Evolutionary conservation across 2,888 invertebrate species (phyloP).

Genomic region (Gari tellinella): DNA sequence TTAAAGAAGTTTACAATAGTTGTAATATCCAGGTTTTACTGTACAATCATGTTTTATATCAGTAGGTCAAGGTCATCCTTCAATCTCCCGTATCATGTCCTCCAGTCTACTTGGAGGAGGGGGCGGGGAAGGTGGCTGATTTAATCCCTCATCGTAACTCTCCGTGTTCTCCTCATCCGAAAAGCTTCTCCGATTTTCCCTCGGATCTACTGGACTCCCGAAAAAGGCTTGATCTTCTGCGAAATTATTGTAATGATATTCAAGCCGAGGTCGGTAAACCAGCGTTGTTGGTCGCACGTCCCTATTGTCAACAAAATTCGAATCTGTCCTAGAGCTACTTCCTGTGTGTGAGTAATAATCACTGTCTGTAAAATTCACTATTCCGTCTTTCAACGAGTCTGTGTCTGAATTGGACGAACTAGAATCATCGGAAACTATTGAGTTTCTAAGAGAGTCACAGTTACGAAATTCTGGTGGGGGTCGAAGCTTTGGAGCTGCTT

Average conservation of each 20-base stretch:
- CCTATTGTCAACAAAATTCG: slow-evolving; percentile 10
- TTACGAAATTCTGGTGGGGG: slow-evolving; percentile 77
- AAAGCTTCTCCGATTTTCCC: slow-evolving; percentile 41
- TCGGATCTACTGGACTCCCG: slow-evolving; percentile 42
- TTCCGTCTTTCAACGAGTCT: slow-evolving; percentile 57
- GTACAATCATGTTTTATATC: too few relatives aligned
- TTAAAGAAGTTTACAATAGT: too few relatives aligned
- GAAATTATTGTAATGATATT: slow-evolving; percentile 57
- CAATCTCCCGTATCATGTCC: slow-evolving; percentile 17
- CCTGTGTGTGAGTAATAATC: slow-evolving; percentile 76
- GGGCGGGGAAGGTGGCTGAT: slow-evolving; percentile 60
- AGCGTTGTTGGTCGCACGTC: slow-evolving; percentile 16
- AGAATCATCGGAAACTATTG: slow-evolving; percentile 65
- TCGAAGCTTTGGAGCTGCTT: slow-evolving; percentile 70
- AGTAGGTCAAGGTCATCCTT: too few relatives aligned
- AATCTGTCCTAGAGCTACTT: slow-evolving; percentile 58
- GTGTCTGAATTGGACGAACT: slow-evolving; percentile 61
- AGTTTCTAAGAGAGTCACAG: slow-evolving; percentile 60
- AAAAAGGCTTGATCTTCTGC: slow-evolving; percentile 26
- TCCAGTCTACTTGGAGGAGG: slow-evolving; percentile 60
- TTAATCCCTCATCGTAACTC: slow-evolving; percentile 51
- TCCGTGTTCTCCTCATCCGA: slow-evolving; percentile 58
- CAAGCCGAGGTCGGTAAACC: slow-evolving; percentile 42
- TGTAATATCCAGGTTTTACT: too few relatives aligned
- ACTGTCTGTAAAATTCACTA: slow-evolving; percentile 67